Evolutionary conservation across 2,888 invertebrate genomes (phyloP).

Genomic region (Sthenelais limicola): DNA sequence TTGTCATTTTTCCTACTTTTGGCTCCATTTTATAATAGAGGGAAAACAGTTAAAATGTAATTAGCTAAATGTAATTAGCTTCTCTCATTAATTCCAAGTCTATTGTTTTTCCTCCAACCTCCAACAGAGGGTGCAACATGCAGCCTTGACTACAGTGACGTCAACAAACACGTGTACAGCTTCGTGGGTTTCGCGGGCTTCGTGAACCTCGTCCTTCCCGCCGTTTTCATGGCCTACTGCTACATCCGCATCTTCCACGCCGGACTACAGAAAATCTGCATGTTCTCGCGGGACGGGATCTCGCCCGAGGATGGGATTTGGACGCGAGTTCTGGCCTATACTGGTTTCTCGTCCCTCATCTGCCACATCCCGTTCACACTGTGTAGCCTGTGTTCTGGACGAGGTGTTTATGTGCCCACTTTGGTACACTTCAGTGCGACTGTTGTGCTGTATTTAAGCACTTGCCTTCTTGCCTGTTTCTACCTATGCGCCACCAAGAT

Average conservation of each 20-base stretch:
- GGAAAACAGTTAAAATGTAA: too few species aligned
- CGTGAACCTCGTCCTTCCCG: slow-evolving; percentile 26
- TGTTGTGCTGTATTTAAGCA: slow-evolving; percentile 5
- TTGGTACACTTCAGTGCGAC: slow-evolving; percentile 22
- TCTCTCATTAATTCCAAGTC: too few species aligned
- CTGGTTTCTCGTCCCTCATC: slow-evolving; percentile 22
- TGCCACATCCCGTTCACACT: slow-evolving; percentile 20
- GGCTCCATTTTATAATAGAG: too few species aligned
- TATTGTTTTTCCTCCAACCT: too few species aligned
- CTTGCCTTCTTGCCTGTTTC: slow-evolving; percentile 16
- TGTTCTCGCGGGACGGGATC: slow-evolving; percentile 27
- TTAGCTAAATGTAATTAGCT: too few species aligned
- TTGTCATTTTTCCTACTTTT: too few species aligned
- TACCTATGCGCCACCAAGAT: slow-evolving; percentile 11
- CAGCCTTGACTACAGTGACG: slow-evolving; percentile 29
- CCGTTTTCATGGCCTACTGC: slow-evolving; percentile 17
- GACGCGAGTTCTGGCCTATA: slow-evolving; percentile 17
- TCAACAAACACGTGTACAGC: slow-evolving; percentile 38
- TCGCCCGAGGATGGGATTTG: slow-evolving; percentile 20
- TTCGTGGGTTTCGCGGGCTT: slow-evolving; percentile 22
- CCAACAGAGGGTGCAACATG: slow-evolving; percentile 23
- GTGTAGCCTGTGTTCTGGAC: slow-evolving; percentile 8
- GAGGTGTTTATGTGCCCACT: slow-evolving; percentile 10
- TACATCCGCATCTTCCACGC: slow-evolving; percentile 7
- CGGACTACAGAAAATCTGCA: slow-evolving; percentile 15